Evolutionary conservation across 2,113 vertebrate species (phyloP).

Genomic region (Phrynocephalus versicolor): DNA sequence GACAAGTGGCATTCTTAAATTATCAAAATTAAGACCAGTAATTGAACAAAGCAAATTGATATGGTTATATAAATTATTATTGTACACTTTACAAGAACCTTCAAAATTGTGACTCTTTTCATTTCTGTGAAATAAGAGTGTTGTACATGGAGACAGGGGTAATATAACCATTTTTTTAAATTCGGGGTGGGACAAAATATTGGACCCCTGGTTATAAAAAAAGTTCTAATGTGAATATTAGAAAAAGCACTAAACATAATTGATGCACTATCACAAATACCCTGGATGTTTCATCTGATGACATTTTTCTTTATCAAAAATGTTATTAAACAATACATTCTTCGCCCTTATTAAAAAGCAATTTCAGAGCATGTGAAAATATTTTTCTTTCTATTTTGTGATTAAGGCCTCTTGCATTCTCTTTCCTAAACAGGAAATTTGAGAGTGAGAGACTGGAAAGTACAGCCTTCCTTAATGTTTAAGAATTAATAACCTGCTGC

Average conservation of each 20-base stretch:
- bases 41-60: constrained; percentile 9
- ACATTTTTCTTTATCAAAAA: constrained; percentile 36
- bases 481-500: not conserved
- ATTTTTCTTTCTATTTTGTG: constrained; percentile 52
- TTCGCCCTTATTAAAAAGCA: constrained; percentile 50
- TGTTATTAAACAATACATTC: not conserved
- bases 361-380: constrained; percentile 42
- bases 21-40: constrained; percentile 15
- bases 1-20: not conserved
- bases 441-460: not conserved
- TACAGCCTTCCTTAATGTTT: not conserved
- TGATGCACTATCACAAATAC: accelerated
- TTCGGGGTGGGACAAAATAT: accelerated
- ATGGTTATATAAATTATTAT: constrained; percentile 6
- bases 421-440: constrained; percentile 16
- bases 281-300: not conserved
- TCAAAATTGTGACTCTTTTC: not conserved
- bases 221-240: not conserved
- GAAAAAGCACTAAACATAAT: not conserved
- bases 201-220: accelerated
- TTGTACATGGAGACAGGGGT: not conserved
- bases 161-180: constrained; percentile 31
- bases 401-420: constrained; percentile 11
- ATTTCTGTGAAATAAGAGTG: not conserved
- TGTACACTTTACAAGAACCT: not conserved